Evolutionary conservation across 1,140 invertebrate species (phyloP), one percentile per base, ranked within the genome.

Genomic region (Eufriesea mexicana): DNA sequence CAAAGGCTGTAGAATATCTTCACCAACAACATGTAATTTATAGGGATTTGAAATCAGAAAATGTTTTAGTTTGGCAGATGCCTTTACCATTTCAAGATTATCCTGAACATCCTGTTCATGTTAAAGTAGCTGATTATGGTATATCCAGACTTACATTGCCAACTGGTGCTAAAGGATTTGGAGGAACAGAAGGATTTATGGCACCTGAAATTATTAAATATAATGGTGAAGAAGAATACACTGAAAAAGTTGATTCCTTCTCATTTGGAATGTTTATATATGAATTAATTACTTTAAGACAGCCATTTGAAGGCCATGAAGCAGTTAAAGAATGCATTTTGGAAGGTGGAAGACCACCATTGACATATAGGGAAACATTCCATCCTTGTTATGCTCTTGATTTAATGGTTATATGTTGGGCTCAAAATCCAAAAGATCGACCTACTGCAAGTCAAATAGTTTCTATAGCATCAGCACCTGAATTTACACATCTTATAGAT

Each of bases 201-300:
- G 99, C 99, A 18, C 99, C 99, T 0, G 99, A 99, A 95, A 99
- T 99, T 83, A 98, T 99, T 94, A 96, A 98, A 70, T 99, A 98
- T 93, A 99, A 99, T 93, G 99, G 99, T 0, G 99, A 99, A 93
- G 98, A 99, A 93, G 99, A 99, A 88, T 99, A 99, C 90, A 99
- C 98, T 0, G 98, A 99, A 92, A 99, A 99, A 95, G 98, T 99
- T 23, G 99, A 99, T 92, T 99, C 98, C 87, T 99, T 99, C 92
- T 99, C 99, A 0, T 99, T 99, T 95, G 99, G 98, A n/a, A 99
- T 99, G 98, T 98, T 99, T 89, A 95, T 99, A 83, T 99, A 99
- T 93, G 99, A 99, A 94, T 95, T 99, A 64, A 94, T 99, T 23
- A 99, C 98, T 8, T 95, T 99, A 49, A 97, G 98, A 71, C 97